phyloP scores from a whole-genome alignment of 2,888 invertebrate genomes.

The Entomobrya multifasciata region DNA sequence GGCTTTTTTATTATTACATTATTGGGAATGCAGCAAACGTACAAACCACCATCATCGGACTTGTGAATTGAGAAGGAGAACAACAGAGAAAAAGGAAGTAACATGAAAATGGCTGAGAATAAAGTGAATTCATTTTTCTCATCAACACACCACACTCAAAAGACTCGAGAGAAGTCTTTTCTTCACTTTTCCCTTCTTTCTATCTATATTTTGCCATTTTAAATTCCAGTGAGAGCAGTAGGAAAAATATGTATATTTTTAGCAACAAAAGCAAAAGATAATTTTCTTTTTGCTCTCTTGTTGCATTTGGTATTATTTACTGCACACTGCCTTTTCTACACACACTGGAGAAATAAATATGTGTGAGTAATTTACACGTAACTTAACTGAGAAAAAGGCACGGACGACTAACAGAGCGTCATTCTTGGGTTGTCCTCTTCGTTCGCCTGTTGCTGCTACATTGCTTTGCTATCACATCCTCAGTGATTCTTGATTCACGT shows the following conservation, averaged over 20 bases:
- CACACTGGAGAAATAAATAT: background rate
- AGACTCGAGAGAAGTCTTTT: background rate
- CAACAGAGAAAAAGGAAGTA: conserved; percentile 18
- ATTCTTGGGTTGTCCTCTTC: background rate
- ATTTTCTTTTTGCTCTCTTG: no score
- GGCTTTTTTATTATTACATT: conserved; percentile 16
- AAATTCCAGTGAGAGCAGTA: background rate
- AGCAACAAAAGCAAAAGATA: background rate
- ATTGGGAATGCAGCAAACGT: background rate
- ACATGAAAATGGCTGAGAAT: conserved; percentile 32
- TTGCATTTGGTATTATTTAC: background rate
- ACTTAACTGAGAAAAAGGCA: background rate
- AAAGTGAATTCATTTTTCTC: conserved; percentile 26
- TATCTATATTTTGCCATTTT: background rate
- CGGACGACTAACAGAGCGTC: conserved; percentile 16
- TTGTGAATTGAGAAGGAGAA: background rate
- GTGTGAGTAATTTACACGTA: conserved; percentile 38
- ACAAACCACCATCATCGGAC: no score
- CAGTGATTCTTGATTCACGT: background rate
- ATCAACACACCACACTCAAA: background rate
- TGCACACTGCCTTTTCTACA: no score
- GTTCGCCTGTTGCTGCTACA: conserved; percentile 39
- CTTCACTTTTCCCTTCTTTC: background rate
- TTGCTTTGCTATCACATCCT: background rate
- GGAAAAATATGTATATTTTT: no score